Evolutionary conservation across 2,113 vertebrate genomes (phyloP), one percentile per base, ranked within the genome.

Genomic region (Cyanistes caeruleus): DNA sequence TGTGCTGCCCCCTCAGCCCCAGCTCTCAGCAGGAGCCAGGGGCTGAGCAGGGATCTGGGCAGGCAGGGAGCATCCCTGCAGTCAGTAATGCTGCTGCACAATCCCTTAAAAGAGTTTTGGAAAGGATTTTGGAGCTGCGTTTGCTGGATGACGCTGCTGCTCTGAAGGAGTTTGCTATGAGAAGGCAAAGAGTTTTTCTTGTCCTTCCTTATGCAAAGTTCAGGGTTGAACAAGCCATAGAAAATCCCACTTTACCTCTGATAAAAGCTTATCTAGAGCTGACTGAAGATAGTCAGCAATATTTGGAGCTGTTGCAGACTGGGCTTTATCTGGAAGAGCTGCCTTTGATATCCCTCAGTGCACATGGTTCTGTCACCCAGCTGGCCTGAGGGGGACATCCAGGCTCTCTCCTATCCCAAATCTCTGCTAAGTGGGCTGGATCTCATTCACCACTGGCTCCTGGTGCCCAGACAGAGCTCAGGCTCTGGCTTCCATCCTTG

Each of bases 211-310:
- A 72, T 64, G 52, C 20, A 10, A 84, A 56, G 11, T 58, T 31
- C 24, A 58, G 53, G 41, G 58, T 58, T 83, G 90, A 75, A 78
- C 37, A 76, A 44, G 58, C 25, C 31, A 17, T 2, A 52, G 60
- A 84, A 92, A 92, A 92, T 82, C 65, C 41, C 81, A 35, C 77
- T 94, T 96, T 77, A 91, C 87, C 74, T 87, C 55, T 75, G 69
- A 75, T 64, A 79, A 77, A 94, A 46, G 48, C 13, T 86, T 86
- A 81, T 86, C 92, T 70, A 48, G 67, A 84, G 52, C 64, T 84
- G 48, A 56, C 16, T 89, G 73, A 46, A 82, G 77, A 75, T 1
- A 90, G 84, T 15, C 65, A 84, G 74, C 49, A 74, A 8, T 27
- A 10, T 77, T 83, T 80, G 30, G 67, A 92, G 63, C 63, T 80